Base-by-base conservation (phyloP, 2,888 invertebrate genomes). In the Tetanocera ferruginea region DNA sequence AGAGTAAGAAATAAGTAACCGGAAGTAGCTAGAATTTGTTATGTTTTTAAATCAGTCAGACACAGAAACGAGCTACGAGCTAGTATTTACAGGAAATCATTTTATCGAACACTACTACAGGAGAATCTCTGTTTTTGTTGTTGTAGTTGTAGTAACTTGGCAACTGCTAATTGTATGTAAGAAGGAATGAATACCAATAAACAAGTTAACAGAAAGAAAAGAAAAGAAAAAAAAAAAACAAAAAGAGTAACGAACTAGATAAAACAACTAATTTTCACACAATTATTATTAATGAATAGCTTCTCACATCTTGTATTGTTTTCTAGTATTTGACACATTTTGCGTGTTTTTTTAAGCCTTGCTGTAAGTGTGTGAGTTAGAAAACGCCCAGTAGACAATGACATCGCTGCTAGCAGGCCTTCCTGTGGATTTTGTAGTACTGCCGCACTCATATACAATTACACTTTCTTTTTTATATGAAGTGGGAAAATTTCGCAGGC, bases 241-340 rank as follows among this genome's bases (percentile, higher is more conserved):
- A 49, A 62, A 51, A 64, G 2, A 34, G 25, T 69, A 62, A n/a
- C 9, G 28, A 67, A 51, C n/a, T 28, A 67, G 55, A 52, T 6
- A 23, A 66, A 72, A 77, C 64, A 28, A 77, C 37, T 72, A 78
- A 76, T 72, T 77, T 51, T 34, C 80, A 80, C 77, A 75, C 64
- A 80, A 70, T 77, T 25, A 55, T n/a, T 23, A 28, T 57, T 80
- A 81, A 80, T 80, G 80, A 79, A 79, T 77, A 77, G 78, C 79
- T 79, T 81, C 83, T 83, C 83, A 83, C 83, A 80, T 82, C 79
- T 80, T 77, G 78, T 79, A 79, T 76, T 79, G 78, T 79, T 82
- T 74, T 57, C 37, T 14, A 57, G 37, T 67, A 79, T 79, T 74
- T 78, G 81, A 81, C 78, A 82, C 83, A 83, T 83, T 82, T 82